Conservation (phyloP, 2,888 invertebrate genomes). For the Allacma fusca region DNA sequence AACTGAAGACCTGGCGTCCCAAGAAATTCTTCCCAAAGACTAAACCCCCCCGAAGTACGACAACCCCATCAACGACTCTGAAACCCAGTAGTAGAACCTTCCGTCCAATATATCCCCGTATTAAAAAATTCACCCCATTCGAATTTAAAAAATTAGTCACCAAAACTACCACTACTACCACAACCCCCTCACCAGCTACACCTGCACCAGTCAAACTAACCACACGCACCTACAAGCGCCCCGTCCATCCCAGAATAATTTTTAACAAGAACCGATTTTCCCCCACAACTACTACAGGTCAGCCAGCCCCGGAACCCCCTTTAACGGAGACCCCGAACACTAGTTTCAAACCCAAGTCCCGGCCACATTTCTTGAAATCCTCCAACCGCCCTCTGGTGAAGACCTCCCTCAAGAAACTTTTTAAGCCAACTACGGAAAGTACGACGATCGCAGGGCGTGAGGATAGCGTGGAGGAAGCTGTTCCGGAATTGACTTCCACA, state of each 20-base stretch:
- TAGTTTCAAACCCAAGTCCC: conserved; percentile 33
- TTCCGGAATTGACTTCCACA: not conserved
- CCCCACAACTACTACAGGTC: conserved; percentile 9
- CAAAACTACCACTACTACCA: no score
- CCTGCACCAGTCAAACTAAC: no score
- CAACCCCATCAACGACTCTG: not conserved
- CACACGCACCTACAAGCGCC: not conserved
- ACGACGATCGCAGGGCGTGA: not conserved
- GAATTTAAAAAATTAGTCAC: no score
- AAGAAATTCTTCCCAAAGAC: not conserved
- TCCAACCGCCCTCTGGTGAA: conserved; percentile 33
- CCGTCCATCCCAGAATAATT: conserved; percentile 17
- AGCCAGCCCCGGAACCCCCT: not conserved
- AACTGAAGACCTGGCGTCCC: not conserved
- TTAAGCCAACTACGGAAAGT: conserved; percentile 6
- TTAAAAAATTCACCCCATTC: conserved; percentile 23
- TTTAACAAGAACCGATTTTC: conserved; percentile 11
- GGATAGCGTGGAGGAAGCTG: not conserved
- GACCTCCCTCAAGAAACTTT: conserved; percentile 28
- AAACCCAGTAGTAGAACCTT: not conserved
- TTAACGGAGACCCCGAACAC: conserved; percentile 34
- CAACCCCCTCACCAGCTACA: no score
- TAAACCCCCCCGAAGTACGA: not conserved
- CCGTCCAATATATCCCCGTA: not conserved
- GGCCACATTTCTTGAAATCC: conserved; percentile 23